A percentile compares a stretch with the other conserved stretches of the same genome.
These are phyloP conservation scores for Microcebus lehilahytsara DNA, from an alignment of 2,113 vertebrate genomes.

Conservation along the genomic window DNA sequence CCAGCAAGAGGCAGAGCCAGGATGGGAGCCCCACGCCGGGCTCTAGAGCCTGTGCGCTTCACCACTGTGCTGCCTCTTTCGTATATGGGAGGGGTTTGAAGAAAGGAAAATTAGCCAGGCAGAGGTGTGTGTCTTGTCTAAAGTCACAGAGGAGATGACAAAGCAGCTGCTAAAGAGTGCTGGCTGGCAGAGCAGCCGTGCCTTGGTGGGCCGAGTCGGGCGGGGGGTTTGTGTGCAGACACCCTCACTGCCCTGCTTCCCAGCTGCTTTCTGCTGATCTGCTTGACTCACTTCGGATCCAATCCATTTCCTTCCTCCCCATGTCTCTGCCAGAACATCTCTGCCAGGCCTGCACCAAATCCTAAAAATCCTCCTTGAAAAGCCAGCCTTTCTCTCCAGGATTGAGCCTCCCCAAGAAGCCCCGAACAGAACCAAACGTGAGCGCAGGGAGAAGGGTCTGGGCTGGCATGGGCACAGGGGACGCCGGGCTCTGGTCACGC, in stretches of 20 bases:
- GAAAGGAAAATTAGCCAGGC: background rate
- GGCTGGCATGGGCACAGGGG: background rate
- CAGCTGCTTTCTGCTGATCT: background rate
- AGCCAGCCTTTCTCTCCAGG: background rate
- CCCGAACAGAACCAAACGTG: background rate
- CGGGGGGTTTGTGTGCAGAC: background rate
- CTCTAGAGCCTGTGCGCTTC: background rate
- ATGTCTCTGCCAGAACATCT: no score
- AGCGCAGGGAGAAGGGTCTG: background rate
- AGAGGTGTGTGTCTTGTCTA: background rate
- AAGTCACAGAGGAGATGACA: background rate
- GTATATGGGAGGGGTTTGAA: no score
- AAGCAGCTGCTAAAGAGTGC: no score
- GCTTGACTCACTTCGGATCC: background rate
- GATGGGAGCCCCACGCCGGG: background rate
- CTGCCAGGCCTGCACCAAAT: background rate
- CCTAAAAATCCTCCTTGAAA: background rate
- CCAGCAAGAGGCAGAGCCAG: no score
- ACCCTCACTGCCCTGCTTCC: background rate
- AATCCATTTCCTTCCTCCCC: background rate
- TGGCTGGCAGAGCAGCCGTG: fast-evolving
- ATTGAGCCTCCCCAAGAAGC: background rate
- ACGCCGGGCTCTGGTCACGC: background rate
- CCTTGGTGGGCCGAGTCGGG: background rate
- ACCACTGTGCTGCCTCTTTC: background rate